Evolutionary conservation across 1,140 invertebrate species (phyloP).

Genomic region (Caenorhabditis tropicalis): DNA sequence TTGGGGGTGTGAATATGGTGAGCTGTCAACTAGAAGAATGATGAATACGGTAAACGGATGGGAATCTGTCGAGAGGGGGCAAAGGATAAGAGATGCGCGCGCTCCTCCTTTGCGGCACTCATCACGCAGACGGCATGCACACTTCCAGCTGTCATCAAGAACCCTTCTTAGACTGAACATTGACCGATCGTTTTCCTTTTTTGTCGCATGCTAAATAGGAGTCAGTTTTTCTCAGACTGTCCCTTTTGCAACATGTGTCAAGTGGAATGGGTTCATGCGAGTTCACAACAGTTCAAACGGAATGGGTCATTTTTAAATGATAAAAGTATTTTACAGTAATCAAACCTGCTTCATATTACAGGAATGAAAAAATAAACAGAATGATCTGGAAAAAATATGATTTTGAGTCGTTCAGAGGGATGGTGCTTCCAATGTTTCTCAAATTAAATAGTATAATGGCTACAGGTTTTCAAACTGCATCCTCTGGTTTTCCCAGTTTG

Average conservation of each 20-base stretch:
- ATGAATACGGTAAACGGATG: slow-evolving; percentile 44
- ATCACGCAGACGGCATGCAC: slow-evolving; percentile 34
- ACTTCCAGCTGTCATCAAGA: slow-evolving; percentile 44
- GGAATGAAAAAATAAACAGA: too few species aligned
- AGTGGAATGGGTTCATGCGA: neutral
- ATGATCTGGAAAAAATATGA: too few species aligned
- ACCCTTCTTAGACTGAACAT: slow-evolving; percentile 21
- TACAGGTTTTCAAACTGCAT: too few species aligned
- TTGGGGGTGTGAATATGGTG: slow-evolving; percentile 39
- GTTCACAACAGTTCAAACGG: neutral
- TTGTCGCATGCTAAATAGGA: slow-evolving; percentile 23
- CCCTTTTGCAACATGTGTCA: slow-evolving; percentile 22
- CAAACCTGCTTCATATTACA: too few species aligned
- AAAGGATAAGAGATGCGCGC: neutral
- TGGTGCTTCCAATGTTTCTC: too few species aligned
- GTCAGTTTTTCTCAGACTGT: neutral
- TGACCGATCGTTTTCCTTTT: slow-evolving; percentile 41
- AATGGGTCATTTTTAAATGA: neutral
- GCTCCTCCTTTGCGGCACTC: slow-evolving; percentile 12
- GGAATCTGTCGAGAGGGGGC: slow-evolving; percentile 39
- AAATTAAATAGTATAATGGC: too few species aligned
- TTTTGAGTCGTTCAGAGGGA: too few species aligned
- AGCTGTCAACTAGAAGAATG: slow-evolving; percentile 39
- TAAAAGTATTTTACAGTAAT: neutral
- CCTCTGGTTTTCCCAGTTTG: too few species aligned